These are phyloP conservation scores for Trichosurus vulpecula DNA, from an alignment of 2,797 vertebrate species.

Conservation along the genomic window DNA sequence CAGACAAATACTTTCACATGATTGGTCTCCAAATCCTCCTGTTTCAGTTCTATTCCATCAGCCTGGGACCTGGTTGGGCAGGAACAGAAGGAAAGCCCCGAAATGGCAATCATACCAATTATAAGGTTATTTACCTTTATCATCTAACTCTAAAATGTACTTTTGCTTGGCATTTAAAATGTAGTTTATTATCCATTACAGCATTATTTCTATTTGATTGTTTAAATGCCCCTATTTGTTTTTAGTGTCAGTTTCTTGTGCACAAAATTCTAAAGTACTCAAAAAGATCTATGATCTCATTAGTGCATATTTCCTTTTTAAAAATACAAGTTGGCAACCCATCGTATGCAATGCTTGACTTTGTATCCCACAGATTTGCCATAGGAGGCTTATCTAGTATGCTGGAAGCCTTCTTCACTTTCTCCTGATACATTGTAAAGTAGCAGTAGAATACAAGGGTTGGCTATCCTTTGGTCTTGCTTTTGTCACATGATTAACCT, in stretches of 20 bases:
- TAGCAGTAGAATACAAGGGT: neutral
- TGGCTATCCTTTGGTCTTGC: neutral
- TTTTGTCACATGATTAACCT: neutral
- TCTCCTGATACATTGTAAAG: neutral
- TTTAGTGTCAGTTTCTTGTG: neutral
- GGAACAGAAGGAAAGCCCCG: neutral
- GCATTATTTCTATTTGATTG: neutral
- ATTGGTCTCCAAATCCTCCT: neutral
- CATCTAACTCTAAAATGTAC: constrained; percentile 8
- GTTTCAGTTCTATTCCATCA: neutral
- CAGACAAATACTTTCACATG: constrained; percentile 36
- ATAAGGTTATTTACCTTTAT: constrained; percentile 6
- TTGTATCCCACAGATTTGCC: neutral
- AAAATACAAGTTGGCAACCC: neutral
- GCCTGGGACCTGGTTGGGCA: neutral
- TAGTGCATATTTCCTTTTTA: neutral
- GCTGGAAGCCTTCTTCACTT: neutral
- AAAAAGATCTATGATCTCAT: neutral
- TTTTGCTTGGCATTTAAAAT: neutral
- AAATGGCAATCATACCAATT: constrained; percentile 5
- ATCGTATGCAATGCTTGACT: neutral
- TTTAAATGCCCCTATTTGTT: neutral
- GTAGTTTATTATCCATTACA: neutral
- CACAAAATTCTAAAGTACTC: neutral
- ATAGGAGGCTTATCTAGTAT: neutral